Conservation (phyloP, 2,797 vertebrate species). For the Avahi laniger region DNA sequence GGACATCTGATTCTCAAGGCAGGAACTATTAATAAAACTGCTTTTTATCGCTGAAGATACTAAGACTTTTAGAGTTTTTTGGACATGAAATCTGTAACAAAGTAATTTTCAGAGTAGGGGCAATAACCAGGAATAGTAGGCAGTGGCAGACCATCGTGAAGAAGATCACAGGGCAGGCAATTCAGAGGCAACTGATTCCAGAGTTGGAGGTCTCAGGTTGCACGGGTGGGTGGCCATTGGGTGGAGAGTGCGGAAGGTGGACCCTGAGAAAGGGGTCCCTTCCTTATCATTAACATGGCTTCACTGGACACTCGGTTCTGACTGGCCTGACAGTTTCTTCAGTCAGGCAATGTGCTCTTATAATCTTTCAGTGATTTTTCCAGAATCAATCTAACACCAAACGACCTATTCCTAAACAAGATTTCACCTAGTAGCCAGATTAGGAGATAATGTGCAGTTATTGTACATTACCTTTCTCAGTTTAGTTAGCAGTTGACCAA, state of each 20-base stretch:
- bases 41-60: background rate
- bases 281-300: background rate
- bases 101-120: background rate
- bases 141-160: too few relatives aligned
- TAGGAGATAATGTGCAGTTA: background rate
- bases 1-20: constrained; percentile 36
- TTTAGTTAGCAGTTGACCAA: background rate
- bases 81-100: background rate
- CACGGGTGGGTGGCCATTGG: background rate
- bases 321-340: background rate
- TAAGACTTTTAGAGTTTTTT: constrained; percentile 44
- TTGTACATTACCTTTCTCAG: background rate
- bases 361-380: background rate
- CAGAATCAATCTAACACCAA: background rate
- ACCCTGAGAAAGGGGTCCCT: background rate
- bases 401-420: background rate
- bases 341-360: background rate
- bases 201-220: background rate
- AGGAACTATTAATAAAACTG: background rate
- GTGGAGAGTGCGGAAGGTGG: background rate
- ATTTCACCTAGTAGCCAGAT: background rate
- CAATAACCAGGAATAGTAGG: background rate
- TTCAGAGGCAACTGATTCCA: background rate
- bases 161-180: background rate
- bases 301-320: background rate